These are phyloP conservation scores for Anneissia japonica DNA, from an alignment of 35 echinoderm and acorn worm genomes.

Conservation along the genomic window DNA sequence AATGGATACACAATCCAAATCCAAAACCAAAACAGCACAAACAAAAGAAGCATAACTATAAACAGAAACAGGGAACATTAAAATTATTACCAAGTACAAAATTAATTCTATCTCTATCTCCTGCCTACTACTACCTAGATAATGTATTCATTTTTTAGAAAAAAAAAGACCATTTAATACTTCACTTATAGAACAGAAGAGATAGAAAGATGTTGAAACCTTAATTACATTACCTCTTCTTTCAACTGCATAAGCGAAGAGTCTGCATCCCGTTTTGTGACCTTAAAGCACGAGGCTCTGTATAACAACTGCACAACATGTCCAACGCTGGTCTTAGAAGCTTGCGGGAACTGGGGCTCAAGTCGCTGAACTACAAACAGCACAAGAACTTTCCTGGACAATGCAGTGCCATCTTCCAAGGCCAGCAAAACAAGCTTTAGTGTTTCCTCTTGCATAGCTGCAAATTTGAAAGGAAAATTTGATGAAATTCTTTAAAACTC, in stretches of 20 bases:
- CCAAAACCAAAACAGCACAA: no score
- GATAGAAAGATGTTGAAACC: background rate
- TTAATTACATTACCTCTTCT: conserved; percentile 63
- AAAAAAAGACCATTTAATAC: no score
- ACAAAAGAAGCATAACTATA: no score
- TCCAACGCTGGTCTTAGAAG: conserved; percentile 96
- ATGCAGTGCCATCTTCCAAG: conserved; percentile 74
- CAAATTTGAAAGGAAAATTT: background rate
- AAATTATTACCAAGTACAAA: no score
- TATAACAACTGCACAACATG: conserved; percentile 98
- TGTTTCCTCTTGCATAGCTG: conserved; percentile 97
- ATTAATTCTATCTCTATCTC: no score
- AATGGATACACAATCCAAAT: no score
- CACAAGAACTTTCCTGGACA: conserved; percentile 97
- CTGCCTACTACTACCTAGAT: no score
- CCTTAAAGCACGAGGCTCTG: conserved; percentile 94
- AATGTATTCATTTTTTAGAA: no score
- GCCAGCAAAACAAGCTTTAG: conserved; percentile 88
- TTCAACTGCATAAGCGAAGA: conserved; percentile 96
- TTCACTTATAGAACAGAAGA: background rate
- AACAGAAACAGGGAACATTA: no score
- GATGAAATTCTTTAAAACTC: no score
- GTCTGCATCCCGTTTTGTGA: conserved; percentile 90
- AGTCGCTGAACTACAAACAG: conserved; percentile 93
- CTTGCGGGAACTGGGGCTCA: conserved; percentile 88